Conservation (phyloP, 2,797 vertebrate genomes). For the Pempheris klunzingeri region DNA sequence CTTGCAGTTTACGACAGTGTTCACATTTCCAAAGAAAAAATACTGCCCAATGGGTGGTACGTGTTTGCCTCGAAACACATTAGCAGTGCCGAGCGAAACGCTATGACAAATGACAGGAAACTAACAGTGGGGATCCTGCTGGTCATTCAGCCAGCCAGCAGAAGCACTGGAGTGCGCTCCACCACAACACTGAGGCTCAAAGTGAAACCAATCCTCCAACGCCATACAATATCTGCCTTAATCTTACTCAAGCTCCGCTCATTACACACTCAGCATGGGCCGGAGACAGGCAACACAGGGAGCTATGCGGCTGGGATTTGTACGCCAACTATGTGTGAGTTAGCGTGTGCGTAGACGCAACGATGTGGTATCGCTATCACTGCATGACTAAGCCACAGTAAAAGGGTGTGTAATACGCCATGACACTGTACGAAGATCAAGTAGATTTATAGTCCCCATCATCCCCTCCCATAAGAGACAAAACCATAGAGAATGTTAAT, state of each 20-base stretch:
- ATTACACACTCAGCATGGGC: slow-evolving; percentile 81
- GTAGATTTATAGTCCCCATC: slow-evolving; percentile 70
- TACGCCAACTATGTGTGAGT: slow-evolving; percentile 50
- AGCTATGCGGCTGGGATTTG: slow-evolving; percentile 63
- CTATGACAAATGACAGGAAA: slow-evolving; percentile 76
- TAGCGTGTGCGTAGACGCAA: slow-evolving; percentile 42
- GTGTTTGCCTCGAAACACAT: slow-evolving; percentile 72
- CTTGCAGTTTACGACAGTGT: slow-evolving; percentile 55
- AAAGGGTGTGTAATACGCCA: slow-evolving; percentile 66
- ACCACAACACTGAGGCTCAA: slow-evolving; percentile 59
- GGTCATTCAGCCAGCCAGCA: slow-evolving; percentile 67
- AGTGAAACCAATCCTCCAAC: slow-evolving; percentile 72
- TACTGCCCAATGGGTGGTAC: slow-evolving; percentile 50
- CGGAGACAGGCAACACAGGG: slow-evolving; percentile 62
- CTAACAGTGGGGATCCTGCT: slow-evolving; percentile 67
- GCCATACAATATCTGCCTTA: slow-evolving; percentile 76
- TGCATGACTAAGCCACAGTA: slow-evolving; percentile 60
- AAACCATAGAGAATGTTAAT: slow-evolving; percentile 75
- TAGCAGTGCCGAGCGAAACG: slow-evolving; percentile 71
- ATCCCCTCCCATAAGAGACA: slow-evolving; percentile 54
- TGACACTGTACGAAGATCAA: slow-evolving; percentile 65
- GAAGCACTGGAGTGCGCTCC: slow-evolving; percentile 60
- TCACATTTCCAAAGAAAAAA: slow-evolving; percentile 60
- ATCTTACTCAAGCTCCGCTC: slow-evolving; percentile 79
- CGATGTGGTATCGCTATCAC: slow-evolving; percentile 61